Percentiles rank a stretch among this genome's conserved stretches.
phyloP scores from a whole-genome alignment of 2,888 invertebrate species.

The Catocala sponsa region DNA sequence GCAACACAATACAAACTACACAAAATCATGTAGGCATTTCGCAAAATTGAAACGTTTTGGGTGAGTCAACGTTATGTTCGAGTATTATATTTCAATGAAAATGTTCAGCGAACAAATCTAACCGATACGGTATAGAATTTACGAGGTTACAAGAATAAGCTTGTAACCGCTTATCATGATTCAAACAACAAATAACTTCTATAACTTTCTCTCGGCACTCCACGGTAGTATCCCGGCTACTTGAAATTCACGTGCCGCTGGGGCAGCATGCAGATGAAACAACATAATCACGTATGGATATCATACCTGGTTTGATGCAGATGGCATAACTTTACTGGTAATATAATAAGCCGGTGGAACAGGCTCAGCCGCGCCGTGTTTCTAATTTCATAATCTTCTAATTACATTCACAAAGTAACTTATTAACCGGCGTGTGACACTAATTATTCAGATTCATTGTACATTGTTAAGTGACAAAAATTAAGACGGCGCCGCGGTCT shows the following conservation, averaged over 20 bases:
- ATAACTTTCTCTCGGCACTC: slow-evolving; percentile 68
- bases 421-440: slow-evolving; percentile 58
- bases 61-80: slow-evolving; percentile 74
- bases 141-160: slow-evolving; percentile 72
- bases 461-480: slow-evolving; percentile 77
- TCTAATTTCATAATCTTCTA: slow-evolving; percentile 50
- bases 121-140: slow-evolving; percentile 72
- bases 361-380: slow-evolving; percentile 42
- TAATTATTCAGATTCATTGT: slow-evolving; percentile 74
- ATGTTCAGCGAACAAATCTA: slow-evolving; percentile 71
- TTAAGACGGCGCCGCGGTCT: slow-evolving; percentile 71
- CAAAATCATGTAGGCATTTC: slow-evolving; percentile 62
- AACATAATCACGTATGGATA: slow-evolving; percentile 41
- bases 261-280: slow-evolving; percentile 37
- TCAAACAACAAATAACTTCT: slow-evolving; percentile 64
- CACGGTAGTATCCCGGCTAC: slow-evolving; percentile 42
- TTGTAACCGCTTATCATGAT: slow-evolving; percentile 69
- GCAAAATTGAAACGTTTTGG: slow-evolving; percentile 68
- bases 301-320: slow-evolving; percentile 32
- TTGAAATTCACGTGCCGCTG: slow-evolving; percentile 44
- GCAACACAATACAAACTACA: slow-evolving; percentile 39
- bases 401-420: slow-evolving; percentile 44
- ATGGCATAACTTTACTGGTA: slow-evolving; percentile 37
- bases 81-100: slow-evolving; percentile 78
- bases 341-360: slow-evolving; percentile 42